Evolutionary conservation across 2,888 invertebrate species (phyloP).

Genomic region (Thelaira solivaga): DNA sequence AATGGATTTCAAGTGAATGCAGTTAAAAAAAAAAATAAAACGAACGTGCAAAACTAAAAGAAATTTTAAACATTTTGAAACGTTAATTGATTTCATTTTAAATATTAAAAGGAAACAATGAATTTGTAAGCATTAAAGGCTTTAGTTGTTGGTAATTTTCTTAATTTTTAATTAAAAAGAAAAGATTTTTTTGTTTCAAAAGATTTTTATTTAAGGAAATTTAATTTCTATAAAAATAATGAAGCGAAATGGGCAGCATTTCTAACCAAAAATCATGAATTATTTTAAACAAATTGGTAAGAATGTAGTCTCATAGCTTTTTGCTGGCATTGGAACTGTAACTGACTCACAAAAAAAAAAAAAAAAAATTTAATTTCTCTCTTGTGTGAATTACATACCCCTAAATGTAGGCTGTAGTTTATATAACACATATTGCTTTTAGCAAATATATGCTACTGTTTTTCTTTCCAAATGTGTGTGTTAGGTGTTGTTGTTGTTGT

Average conservation of each 20-base stretch:
- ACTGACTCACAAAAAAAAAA: no score
- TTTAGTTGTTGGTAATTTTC: not conserved
- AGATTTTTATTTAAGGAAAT: no score
- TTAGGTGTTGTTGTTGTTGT: no score
- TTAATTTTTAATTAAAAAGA: no score
- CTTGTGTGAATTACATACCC: no score
- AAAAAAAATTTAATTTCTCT: no score
- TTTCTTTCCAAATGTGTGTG: not conserved
- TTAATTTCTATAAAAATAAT: no score
- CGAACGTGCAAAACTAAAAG: slow-evolving; percentile 26
- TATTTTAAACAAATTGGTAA: no score
- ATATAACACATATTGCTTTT: not conserved
- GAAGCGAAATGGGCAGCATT: no score
- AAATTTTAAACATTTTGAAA: slow-evolving; percentile 43
- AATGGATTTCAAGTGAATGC: slow-evolving; percentile 41
- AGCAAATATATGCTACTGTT: slow-evolving; percentile 17
- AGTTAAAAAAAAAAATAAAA: not conserved
- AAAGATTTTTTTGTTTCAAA: no score
- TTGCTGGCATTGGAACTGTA: no score
- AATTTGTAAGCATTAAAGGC: not conserved
- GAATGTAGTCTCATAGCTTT: not conserved
- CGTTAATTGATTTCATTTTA: slow-evolving; percentile 44
- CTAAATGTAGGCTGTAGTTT: slow-evolving; percentile 3
- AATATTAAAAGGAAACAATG: not conserved
- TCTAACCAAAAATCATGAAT: no score